Evolutionary conservation across 2,797 vertebrate species (phyloP), one percentile per base, ranked within the genome.

Genomic region (Parotocinclus haroldoi): DNA sequence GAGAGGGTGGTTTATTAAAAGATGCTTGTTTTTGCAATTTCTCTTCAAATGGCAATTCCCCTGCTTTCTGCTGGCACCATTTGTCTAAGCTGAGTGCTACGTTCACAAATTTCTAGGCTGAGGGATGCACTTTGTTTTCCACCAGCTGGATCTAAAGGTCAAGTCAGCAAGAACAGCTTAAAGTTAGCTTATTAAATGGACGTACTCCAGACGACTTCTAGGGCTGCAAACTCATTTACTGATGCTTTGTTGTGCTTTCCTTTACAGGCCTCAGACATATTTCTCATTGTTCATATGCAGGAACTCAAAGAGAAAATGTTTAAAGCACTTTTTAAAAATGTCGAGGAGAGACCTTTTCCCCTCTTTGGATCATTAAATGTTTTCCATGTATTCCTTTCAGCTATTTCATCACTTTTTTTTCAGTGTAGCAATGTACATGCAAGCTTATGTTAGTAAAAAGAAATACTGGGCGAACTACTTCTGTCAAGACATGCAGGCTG

Each of bases 131-230:
- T 71, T 63, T 61, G 51, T 68, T 5, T 71, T 64, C 36, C 9
- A 13, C 52, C 36, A 63, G 49, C 64, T 50, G 63, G 45, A 67
- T 27, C 66, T 52, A 75, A 73, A 73, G 76, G 76, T 72, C 73
- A 70, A 51, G 54, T 18, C 70, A 75, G 67, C 60, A 55, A 49
- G 70, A 69, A 66, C 53, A 63, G 19, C 56, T 57, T 58, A 70
- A 63, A 40, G 51, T 68, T 65, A 68, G 39, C 50, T 13, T 51
- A 58, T 55, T 72, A 50, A 63, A 60, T 27, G 53, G 49, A 49
- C 39, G 7, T 54, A 39, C 11, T 58, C 53, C 40, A 42, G 10
- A 42, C 40, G 9, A 42, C 10, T 42, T 1, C 4, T 42, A 9
- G 8, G 40, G 40, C 40, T 42, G 40, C 9, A 42, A 42, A 42